Conservation (phyloP, 2,113 vertebrate species). For the Crypturellus undulatus region DNA sequence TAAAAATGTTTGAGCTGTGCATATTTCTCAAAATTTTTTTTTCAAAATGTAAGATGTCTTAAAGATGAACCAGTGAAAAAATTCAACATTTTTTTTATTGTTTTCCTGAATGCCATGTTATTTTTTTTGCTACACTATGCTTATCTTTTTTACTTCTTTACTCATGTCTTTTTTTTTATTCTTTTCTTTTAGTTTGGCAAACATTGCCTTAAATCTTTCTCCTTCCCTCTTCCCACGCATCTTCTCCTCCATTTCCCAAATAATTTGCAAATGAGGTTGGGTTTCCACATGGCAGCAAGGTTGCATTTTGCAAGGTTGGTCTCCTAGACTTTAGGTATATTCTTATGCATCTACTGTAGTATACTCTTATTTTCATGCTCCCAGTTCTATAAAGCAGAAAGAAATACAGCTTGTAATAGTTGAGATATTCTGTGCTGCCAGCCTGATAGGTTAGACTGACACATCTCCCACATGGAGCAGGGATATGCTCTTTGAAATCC, state of each 20-base stretch:
- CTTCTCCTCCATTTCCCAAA: not conserved
- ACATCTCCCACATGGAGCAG: not conserved
- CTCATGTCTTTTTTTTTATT: too few relatives aligned
- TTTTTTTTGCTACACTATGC: too few relatives aligned
- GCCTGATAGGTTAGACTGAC: not conserved
- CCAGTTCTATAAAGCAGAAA: not conserved
- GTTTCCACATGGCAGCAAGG: not conserved
- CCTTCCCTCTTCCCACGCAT: not conserved
- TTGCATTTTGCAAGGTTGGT: not conserved
- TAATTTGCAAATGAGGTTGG: not conserved
- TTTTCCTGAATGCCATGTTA: not conserved
- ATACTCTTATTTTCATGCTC: not conserved
- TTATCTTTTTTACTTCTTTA: not conserved
- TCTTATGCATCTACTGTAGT: not conserved
- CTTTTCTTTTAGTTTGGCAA: not conserved
- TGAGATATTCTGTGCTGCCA: not conserved
- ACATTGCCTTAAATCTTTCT: not conserved
- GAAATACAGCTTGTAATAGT: not conserved
- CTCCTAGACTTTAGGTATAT: not conserved
- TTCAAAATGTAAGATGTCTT: not conserved
- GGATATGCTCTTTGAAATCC: not conserved
- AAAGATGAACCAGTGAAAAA: not conserved
- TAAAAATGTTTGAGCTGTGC: not conserved
- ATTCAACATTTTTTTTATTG: not conserved
- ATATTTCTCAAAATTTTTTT: not conserved